Percentiles rank a stretch among this genome's conserved stretches.
phyloP scores from a whole-genome alignment of 2,888 invertebrate species.

The Lutraria lutraria region DNA sequence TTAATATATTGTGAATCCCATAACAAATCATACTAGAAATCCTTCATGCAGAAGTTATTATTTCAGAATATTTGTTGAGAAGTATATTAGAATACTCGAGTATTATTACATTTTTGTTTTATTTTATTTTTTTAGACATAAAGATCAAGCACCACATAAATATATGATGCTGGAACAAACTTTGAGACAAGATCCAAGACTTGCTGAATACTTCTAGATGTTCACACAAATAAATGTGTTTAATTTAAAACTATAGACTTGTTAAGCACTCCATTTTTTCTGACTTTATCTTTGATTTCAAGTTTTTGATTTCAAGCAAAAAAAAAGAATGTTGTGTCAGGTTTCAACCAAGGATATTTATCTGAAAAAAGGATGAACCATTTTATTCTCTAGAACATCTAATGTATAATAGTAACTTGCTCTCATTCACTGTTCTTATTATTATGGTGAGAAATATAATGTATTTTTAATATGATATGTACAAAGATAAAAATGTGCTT shows the following conservation, averaged over 20 bases:
- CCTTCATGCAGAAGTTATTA: too few relatives aligned
- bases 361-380: too few relatives aligned
- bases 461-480: too few relatives aligned
- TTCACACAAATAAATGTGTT: neutral
- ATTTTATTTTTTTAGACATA: constrained; percentile 83
- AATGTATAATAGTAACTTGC: too few relatives aligned
- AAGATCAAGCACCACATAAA: constrained; percentile 86
- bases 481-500: too few relatives aligned
- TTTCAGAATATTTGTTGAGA: too few relatives aligned
- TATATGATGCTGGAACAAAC: constrained; percentile 86
- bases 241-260: neutral
- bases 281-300: neutral
- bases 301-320: neutral
- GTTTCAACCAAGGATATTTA: neutral
- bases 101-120: neutral
- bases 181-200: constrained; percentile 82
- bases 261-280: neutral
- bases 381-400: too few relatives aligned
- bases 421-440: too few relatives aligned
- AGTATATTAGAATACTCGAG: too few relatives aligned
- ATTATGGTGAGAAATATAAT: too few relatives aligned
- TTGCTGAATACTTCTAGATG: constrained; percentile 81
- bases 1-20: too few relatives aligned
- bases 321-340: neutral
- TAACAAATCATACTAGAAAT: too few relatives aligned